Base-by-base conservation (phyloP, 2,888 invertebrate species). In the Drosophila stalkeri region DNA sequence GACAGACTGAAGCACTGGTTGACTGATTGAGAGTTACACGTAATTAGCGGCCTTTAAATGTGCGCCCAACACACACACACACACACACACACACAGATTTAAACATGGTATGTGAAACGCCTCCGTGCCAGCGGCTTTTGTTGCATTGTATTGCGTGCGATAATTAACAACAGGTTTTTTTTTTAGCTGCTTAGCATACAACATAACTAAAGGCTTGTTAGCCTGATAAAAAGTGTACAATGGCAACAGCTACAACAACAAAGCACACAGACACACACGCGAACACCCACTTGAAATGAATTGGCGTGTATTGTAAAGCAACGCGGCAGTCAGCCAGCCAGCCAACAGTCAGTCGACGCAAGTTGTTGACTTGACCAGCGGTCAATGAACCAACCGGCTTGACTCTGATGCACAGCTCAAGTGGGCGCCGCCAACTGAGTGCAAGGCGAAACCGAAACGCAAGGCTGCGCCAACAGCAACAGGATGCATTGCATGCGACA, bases 201-300 rank as follows among this genome's bases (percentile, higher is more conserved):
- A 85, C 86, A 85, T 80, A 87, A 83, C 84, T 76, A 55, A 76
- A 72, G 75, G 75, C 89, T 85, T 81, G 89, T 89, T 88, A 76
- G 75, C 55, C 86, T 80, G 88, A 85, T 84, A 85, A 84, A 85
- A 81, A 85, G 59, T 72, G 33, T 52, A 70, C 67, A 75, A 56
- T 41, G 54, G 49, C 66, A 76, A 54, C 64, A 63, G n/a, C 59
- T 46, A 35, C 65, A 52, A 64, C 64, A 61, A 60, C 33, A 60
- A 55, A 37, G 27, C 31, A 33, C 44, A 44, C 14, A 39, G 23
- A 31, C n/a, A 54, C 37, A 51, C 37, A 55, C 46, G 62, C 51
- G 51, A 37, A 73, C 79, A 65, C 72, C 80, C 77, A 79, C 77
- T 77, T 70, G 64, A 62, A 76, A 72, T 65, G 54, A 76, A 68